phyloP scores from a whole-genome alignment of 2,797 vertebrate genomes.

The Aselliscus stoliczkanus region DNA sequence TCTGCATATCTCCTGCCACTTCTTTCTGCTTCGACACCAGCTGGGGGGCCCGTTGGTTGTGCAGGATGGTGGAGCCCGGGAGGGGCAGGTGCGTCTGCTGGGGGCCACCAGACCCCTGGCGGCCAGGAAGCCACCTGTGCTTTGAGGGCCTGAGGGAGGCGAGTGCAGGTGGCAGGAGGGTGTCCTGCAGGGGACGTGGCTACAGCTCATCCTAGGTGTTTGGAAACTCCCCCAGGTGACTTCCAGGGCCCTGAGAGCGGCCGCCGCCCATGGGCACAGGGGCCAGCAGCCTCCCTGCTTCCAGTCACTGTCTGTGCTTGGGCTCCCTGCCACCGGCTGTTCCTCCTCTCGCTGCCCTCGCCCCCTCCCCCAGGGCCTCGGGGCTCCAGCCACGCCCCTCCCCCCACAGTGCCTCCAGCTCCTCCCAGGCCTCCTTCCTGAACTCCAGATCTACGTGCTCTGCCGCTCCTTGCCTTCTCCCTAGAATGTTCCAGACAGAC shows the following conservation, averaged over 20 bases:
- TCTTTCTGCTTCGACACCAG: not conserved
- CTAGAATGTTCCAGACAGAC: not conserved
- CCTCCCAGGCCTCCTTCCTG: not conserved
- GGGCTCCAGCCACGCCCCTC: not conserved
- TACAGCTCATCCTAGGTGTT: accelerated
- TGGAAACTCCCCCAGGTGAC: accelerated
- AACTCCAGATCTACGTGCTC: accelerated
- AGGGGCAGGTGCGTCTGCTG: not conserved
- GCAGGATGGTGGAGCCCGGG: not conserved
- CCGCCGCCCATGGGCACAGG: not conserved
- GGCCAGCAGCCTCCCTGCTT: not conserved
- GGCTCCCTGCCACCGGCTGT: not conserved
- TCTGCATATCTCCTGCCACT: accelerated
- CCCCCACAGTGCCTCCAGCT: not conserved
- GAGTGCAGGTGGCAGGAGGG: too few species aligned
- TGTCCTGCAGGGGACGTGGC: too few species aligned
- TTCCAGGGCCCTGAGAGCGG: too few species aligned
- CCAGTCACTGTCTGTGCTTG: not conserved
- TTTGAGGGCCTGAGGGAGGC: not conserved
- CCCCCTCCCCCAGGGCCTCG: not conserved
- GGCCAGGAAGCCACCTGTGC: not conserved
- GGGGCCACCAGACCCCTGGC: not conserved
- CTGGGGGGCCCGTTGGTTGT: not conserved
- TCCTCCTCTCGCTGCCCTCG: not conserved
- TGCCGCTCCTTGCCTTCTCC: not conserved